These are phyloP conservation scores for Sapayoa aenigma DNA, from an alignment of 2,113 vertebrate genomes.

Conservation along the genomic window DNA sequence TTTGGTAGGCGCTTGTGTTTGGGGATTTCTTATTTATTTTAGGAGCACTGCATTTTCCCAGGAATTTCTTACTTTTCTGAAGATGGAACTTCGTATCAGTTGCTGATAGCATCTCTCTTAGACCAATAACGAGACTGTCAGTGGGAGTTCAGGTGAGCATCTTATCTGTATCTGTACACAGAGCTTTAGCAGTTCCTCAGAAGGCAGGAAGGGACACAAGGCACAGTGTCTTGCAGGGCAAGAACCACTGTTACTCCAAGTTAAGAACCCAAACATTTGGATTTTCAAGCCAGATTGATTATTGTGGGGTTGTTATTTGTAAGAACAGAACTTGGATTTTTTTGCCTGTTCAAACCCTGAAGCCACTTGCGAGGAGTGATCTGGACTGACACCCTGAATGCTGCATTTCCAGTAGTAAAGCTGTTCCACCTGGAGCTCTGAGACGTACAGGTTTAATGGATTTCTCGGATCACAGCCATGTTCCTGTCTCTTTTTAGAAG, in stretches of 20 bases:
- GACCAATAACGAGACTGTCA: neutral
- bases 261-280: accelerated
- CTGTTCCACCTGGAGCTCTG: too few relatives aligned
- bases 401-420: too few relatives aligned
- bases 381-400: too few relatives aligned
- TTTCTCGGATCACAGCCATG: too few relatives aligned
- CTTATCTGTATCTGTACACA: neutral
- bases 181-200: neutral
- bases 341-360: too few relatives aligned
- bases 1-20: neutral
- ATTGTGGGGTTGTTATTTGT: neutral
- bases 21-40: neutral
- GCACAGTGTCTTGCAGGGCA: neutral
- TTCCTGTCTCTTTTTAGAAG: too few relatives aligned
- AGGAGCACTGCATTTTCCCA: neutral
- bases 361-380: too few relatives aligned
- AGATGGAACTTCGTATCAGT: neutral
- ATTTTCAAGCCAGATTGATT: neutral
- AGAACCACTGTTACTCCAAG: accelerated
- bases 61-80: neutral
- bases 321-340: neutral
- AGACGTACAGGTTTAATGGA: too few relatives aligned
- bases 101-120: neutral
- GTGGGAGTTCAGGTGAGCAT: neutral
- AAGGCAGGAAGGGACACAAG: neutral